Evolutionary conservation across 2,797 vertebrate genomes (phyloP).

Genomic region (Loris lydekkerianus): DNA sequence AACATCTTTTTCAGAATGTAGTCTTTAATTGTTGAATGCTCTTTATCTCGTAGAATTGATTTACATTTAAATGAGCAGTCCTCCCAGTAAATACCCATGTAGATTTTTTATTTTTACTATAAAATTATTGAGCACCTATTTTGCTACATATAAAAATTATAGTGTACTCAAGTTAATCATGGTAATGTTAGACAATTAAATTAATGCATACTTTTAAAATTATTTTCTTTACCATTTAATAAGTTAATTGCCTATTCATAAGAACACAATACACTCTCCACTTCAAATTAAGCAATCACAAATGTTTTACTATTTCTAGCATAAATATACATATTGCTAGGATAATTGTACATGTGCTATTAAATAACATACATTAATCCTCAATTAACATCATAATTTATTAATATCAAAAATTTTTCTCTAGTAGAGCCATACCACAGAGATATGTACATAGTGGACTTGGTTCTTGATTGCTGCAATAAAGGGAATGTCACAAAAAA

Average conservation of each 20-base stretch:
- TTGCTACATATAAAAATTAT: slow-evolving; percentile 1
- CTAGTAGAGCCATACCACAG: background rate
- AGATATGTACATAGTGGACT: background rate
- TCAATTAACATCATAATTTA: background rate
- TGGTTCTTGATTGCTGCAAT: background rate
- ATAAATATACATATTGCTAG: background rate
- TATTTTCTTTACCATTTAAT: background rate
- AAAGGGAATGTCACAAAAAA: background rate
- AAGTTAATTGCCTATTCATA: background rate
- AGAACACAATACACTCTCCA: background rate
- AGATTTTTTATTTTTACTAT: slow-evolving; percentile 58
- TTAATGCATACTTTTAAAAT: slow-evolving; percentile 48
- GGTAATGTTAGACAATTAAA: slow-evolving; percentile 45
- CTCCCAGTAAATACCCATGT: slow-evolving; percentile 53
- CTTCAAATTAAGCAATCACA: background rate
- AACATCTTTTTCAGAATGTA: slow-evolving; percentile 29
- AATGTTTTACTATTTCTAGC: background rate
- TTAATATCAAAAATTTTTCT: background rate
- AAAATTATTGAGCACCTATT: slow-evolving; percentile 24
- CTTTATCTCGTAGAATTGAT: slow-evolving; percentile 58
- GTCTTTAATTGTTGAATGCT: slow-evolving; percentile 64
- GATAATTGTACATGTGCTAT: background rate
- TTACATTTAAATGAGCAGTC: slow-evolving; percentile 68
- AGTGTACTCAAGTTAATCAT: background rate
- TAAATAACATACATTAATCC: background rate